Base-by-base conservation (phyloP, 2,888 invertebrate species). In the Sarcophaga rosellei region DNA sequence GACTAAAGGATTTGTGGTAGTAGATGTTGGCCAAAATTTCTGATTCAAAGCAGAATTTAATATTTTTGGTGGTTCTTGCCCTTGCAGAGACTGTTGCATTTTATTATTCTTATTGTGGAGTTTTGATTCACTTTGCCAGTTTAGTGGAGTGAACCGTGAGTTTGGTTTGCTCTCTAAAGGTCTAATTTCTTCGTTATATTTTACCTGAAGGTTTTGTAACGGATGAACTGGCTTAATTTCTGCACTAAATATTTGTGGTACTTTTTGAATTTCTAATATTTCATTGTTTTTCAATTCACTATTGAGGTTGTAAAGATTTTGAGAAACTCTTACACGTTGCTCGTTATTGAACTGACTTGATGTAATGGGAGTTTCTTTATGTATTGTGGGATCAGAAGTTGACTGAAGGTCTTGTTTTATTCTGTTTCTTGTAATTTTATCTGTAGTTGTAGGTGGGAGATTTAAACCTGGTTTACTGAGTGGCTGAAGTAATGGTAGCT, bases 221-320 rank as follows among this genome's bases (percentile, higher is more conserved):
- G 20, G n/a, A 1, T 23, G 73, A 63, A 59, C 12, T 21, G 89
- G 86, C 21, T 90, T 90, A 0, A 91, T 75, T 69, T 90, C 91
- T 0, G 91, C 90, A 44, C 91, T 92, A 53, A 89, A 92, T 17
- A 92, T 90, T 86, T 92, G 90, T 0, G 93, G 92, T 6, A 91
- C 91, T 63, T 85, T 88, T 81, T 90, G 91, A 12, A 79, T 79
- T 47, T 74, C 69, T 17, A 69, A 57, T 25, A 93, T 92, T 89
- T 93, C 91, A 81, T 92, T 91, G 21, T 90, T 90, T 23, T 88
- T 88, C 5, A 89, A 80, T 3, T 89, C 88, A 15, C 81, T 75
- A 17, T 87, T 88, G 6, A 74, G 59, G 21, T 85, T 83, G 11
- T 69, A 70, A n/a, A 83, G 63, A 20, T 86, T 83, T 25, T 74